Evolutionary conservation across 23 tunicate genomes (phyloP), one percentile per base, ranked within the genome.

Genomic region (Botrylloides violaceus): DNA sequence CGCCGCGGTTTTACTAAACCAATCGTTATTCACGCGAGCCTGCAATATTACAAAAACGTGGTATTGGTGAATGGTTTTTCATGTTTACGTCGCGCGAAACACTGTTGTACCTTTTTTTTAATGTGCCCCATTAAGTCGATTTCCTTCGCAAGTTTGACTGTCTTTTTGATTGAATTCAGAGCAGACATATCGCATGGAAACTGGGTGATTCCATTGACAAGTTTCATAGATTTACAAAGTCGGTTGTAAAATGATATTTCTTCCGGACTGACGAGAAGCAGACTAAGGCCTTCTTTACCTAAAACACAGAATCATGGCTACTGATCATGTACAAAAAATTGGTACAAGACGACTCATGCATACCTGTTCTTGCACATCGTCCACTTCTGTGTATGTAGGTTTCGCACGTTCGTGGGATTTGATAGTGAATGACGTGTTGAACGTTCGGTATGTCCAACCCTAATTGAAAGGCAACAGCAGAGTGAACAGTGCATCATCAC

Each of bases 371-470:
- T 1, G 96, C 99, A 31, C 77, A 87, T 32, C 99, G 80, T 24
- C 99, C 99, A 57, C 91, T 87, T 32, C 99, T 66, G 56, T 95
- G 99, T 36, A 95, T 71, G 71, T 83, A 95, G 4, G 86, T 73
- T 53, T 95, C 99, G 72, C 87, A 66, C 3, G 96, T 87, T 33
- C 89, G 71, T 26, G 99, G 99, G 23, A 84, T 77, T 65, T 95
- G 99, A 65, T 87, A 95, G 70, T 95, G 99, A 62, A 95, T 72
- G 30, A 95, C 94, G 49, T 83, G 91, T 25, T 79, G 76, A 2
- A 95, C 99, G 62, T 87, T 75, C n/a, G 95, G 95, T 21, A 95
- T 95, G 59, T 95, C 99, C 2, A 95, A 70, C 24, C 98, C 98
- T 87, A 65, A 7, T n/a, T 1, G 31, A 36, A 70, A 39, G 22